These are phyloP conservation scores for Hydriomena furcata DNA, from an alignment of 2,888 invertebrate species.

Conservation along the genomic window DNA sequence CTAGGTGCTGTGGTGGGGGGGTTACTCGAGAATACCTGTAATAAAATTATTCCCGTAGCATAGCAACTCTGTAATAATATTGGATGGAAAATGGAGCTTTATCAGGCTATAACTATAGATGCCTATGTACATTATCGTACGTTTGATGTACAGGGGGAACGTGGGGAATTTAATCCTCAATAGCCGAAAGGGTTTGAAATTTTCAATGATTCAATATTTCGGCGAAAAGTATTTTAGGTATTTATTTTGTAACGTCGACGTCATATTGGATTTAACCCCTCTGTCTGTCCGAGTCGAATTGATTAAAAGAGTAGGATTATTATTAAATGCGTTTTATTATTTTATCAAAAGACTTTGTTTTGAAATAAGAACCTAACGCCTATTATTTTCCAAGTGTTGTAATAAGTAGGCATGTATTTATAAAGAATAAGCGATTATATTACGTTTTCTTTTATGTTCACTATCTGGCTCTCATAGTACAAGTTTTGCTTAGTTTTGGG, in stretches of 20 bases:
- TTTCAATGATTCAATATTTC: conserved; percentile 37
- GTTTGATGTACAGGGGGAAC: conserved; percentile 29
- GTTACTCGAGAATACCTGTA: conserved; percentile 17
- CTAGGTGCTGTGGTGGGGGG: conserved; percentile 15
- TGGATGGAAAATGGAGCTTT: conserved; percentile 18
- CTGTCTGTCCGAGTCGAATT: conserved; percentile 6
- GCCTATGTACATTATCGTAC: conserved; percentile 1
- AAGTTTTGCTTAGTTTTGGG: too few species aligned
- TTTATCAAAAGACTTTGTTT: too few species aligned
- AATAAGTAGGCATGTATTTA: too few species aligned
- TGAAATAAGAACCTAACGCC: too few species aligned
- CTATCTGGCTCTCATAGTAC: too few species aligned
- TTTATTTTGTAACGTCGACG: conserved; percentile 29
- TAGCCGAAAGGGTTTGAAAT: conserved; percentile 32
- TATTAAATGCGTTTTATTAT: background rate
- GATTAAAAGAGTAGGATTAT: background rate
- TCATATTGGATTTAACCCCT: conserved; percentile 27
- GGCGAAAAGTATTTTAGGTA: conserved; percentile 32
- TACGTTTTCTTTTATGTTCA: too few species aligned
- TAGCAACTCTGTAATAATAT: conserved; percentile 24
- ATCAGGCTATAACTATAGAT: conserved; percentile 13
- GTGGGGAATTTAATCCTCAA: conserved; percentile 30
- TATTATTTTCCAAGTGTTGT: too few species aligned
- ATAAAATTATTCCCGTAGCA: conserved; percentile 25
- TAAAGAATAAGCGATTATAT: too few species aligned